Evolutionary conservation across 2,888 invertebrate genomes (phyloP).

Genomic region (Dryococelus australis): DNA sequence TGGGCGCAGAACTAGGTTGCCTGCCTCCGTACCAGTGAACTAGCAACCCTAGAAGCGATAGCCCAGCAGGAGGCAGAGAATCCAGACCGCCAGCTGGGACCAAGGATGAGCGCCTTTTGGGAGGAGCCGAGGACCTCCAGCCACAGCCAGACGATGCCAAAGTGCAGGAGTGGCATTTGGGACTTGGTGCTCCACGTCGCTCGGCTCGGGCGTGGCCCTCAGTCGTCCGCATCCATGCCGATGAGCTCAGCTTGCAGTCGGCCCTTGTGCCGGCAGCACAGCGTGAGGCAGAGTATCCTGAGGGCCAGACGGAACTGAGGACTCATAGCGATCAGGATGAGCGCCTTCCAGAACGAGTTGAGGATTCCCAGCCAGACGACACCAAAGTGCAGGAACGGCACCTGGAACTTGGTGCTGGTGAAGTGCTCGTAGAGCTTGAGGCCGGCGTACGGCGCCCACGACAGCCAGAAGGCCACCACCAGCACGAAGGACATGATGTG

Average conservation of each 20-base stretch:
- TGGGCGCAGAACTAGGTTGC: background rate
- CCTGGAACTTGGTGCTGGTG: conserved; percentile 60
- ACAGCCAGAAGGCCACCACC: conserved; percentile 88
- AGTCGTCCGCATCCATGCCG: conserved; percentile 79
- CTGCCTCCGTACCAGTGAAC: background rate
- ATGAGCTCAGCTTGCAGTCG: conserved; percentile 85
- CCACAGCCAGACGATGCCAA: conserved; percentile 93
- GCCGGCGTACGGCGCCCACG: conserved; percentile 92
- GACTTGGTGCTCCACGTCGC: background rate
- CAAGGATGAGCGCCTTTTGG: conserved; percentile 96
- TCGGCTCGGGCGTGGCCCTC: conserved; percentile 27
- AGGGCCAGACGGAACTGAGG: conserved; percentile 92
- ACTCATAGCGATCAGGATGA: conserved; percentile 88
- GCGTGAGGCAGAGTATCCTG: conserved; percentile 84
- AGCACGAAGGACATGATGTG: conserved; percentile 96
- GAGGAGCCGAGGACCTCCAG: conserved; percentile 94
- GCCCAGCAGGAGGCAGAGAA: conserved; percentile 88
- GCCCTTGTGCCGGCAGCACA: conserved; percentile 86
- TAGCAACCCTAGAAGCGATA: conserved; percentile 84
- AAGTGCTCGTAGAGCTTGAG: conserved; percentile 76
- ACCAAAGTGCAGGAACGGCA: conserved; percentile 88
- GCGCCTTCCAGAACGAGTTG: conserved; percentile 95
- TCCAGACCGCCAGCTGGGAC: conserved; percentile 87
- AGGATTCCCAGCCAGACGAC: conserved; percentile 95
- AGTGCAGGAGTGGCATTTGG: conserved; percentile 71